Evolutionary conservation across 2,888 invertebrate genomes (phyloP).

Genomic region (Caenorhabditis sp.): DNA sequence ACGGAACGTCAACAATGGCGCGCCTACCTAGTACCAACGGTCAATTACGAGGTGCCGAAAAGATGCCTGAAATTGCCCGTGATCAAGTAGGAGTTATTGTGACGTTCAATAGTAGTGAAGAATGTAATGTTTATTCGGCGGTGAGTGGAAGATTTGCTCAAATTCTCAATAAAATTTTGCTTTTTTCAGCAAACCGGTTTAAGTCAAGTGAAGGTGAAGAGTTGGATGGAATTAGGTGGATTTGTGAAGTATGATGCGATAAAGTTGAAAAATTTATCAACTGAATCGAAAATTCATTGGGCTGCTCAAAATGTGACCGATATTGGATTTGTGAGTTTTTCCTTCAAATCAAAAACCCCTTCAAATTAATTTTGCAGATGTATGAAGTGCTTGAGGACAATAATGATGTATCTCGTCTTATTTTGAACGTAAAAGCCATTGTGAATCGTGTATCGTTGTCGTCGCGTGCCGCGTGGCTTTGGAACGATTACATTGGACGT

Average conservation of each 20-base stretch:
- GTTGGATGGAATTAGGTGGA: conserved; percentile 46
- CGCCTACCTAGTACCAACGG: not conserved
- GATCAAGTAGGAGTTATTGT: conserved; percentile 35
- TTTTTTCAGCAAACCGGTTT: conserved; percentile 29
- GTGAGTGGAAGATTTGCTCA: conserved; percentile 6
- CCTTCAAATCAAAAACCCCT: no score
- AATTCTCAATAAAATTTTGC: not conserved
- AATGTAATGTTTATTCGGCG: conserved; percentile 23
- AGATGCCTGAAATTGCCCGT: conserved; percentile 5
- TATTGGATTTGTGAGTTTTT: conserved; percentile 25
- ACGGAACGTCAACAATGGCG: conserved; percentile 4
- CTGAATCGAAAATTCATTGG: conserved; percentile 20
- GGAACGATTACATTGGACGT: conserved; percentile 64
- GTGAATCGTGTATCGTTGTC: conserved; percentile 52
- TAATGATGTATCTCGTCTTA: not conserved
- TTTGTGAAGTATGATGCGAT: conserved; percentile 37
- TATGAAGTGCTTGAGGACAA: conserved; percentile 16
- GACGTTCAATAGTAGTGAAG: not conserved
- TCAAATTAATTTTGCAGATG: not conserved
- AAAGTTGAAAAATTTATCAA: conserved; percentile 4
- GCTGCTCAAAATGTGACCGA: conserved; percentile 17
- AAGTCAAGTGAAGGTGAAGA: conserved; percentile 11
- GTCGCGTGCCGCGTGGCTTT: conserved; percentile 52
- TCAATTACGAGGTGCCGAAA: conserved; percentile 8
- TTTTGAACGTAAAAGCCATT: conserved; percentile 31